Evolutionary conservation across 2,888 invertebrate genomes (phyloP).

Genomic region (Melieria picta): DNA sequence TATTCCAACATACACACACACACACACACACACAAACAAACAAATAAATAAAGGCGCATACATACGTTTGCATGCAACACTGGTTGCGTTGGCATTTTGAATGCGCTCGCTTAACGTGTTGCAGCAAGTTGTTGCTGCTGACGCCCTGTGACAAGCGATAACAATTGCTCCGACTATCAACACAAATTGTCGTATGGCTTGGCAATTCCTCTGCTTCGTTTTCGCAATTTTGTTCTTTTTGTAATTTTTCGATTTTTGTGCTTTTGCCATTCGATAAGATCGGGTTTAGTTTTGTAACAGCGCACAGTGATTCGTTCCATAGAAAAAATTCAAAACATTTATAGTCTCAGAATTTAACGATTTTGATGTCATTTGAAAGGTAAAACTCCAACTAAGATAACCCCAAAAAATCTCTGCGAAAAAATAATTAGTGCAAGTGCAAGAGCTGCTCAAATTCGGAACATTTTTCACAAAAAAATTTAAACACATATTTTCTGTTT

Average conservation of each 20-base stretch:
- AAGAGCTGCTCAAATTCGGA: too few species aligned
- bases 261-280: not conserved
- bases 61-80: not conserved
- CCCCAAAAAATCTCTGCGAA: too few species aligned
- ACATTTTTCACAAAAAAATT: too few species aligned
- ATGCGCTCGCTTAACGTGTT: not conserved
- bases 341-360: not conserved
- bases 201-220: constrained; percentile 31
- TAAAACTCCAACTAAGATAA: not conserved
- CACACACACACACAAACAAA: constrained; percentile 4
- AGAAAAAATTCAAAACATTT: constrained; percentile 1
- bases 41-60: constrained; percentile 4
- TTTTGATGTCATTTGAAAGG: not conserved
- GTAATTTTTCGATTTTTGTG: not conserved
- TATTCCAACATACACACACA: constrained; percentile 15
- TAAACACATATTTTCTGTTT: too few species aligned
- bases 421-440: too few species aligned
- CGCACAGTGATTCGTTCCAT: not conserved
- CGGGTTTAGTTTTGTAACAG: not conserved
- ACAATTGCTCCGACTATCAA: constrained; percentile 48
- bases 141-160: constrained; percentile 48
- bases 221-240: not conserved
- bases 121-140: not conserved
- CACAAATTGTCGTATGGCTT: constrained; percentile 46
- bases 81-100: not conserved